Evolutionary conservation across 2,113 vertebrate species (phyloP), one percentile per base, ranked within the genome.

Genomic region (Chinchilla lanigera): DNA sequence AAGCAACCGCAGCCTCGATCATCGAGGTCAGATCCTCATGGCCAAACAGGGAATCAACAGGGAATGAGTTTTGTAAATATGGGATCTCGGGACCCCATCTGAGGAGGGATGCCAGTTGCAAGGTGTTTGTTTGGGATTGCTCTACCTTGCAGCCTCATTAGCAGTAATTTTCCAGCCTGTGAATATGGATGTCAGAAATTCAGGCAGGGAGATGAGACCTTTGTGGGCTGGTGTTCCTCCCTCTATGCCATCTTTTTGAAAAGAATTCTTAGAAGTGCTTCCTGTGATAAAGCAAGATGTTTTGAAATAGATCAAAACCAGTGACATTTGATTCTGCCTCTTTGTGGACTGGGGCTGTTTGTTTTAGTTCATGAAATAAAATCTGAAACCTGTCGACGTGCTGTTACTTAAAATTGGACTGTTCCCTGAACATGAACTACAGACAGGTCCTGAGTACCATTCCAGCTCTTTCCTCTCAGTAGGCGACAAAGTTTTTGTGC

Each of bases 261-360:
- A 78, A 95, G 90, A 80, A 81, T n/a, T 96, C 47, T 96, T 82
- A 94, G 88, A 97, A 96, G 93, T 93, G 44, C 35, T 75, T 94
- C 44, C 38, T 90, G 41, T 84, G 93, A 95, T 94, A 95, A 94
- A 95, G n/a, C 28, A 91, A 86, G 89, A 95, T 86, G 75, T 92
- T 97, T 92, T 94, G 71, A 97, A 97, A 80, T 26, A 97, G 81
- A 97, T 97, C 95, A 97, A 96, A 50, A 96, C 58, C 33, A 83
- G 88, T 96, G 95, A 94, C 96, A 30, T 94, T 80, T 94, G 85
- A 96, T 96, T 97, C 94, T 84, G 9, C 41, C 91, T 96, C 90
- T 97, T 96, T 96, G 97, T 96, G 92, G 94, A 94, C 58, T 28
- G 80, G 80, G 93, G 33, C 77, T 94, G 93, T 77, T 97, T 83